Percentiles rank a stretch among this genome's conserved stretches.
These are phyloP conservation scores for Drosophila saltans DNA, from an alignment of 1,140 invertebrate species.

Conservation along the genomic window DNA sequence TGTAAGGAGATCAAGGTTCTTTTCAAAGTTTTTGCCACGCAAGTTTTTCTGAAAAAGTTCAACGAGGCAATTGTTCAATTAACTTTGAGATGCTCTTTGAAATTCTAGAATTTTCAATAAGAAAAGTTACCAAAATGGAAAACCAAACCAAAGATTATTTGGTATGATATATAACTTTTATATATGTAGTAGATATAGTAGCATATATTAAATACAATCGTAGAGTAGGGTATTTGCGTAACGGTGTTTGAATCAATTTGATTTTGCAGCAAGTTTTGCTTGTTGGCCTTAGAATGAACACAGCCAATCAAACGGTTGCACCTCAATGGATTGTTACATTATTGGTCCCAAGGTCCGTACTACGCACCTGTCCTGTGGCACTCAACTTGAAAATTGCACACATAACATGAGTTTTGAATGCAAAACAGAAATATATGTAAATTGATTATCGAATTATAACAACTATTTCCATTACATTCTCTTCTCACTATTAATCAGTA, in stretches of 20 bases:
- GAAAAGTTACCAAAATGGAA: too few relatives aligned
- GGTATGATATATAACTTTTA: too few relatives aligned
- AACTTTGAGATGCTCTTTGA: too few relatives aligned
- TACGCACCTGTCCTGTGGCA: conserved; percentile 26
- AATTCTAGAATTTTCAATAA: too few relatives aligned
- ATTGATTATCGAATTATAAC: neutral
- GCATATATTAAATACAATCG: too few relatives aligned
- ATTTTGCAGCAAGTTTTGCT: conserved; percentile 25
- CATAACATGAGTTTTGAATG: conserved; percentile 15
- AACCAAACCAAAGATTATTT: too few relatives aligned
- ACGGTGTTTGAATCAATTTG: conserved; percentile 6
- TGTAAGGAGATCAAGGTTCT: conserved; percentile 10
- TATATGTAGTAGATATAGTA: too few relatives aligned
- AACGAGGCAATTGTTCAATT: too few relatives aligned
- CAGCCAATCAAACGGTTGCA: neutral
- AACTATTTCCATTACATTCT: conserved; percentile 19
- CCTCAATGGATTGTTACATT: conserved; percentile 20
- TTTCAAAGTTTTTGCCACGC: neutral
- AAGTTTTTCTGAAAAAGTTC: neutral
- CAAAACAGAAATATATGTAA: neutral
- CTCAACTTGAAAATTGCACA: conserved; percentile 42
- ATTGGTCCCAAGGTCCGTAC: conserved; percentile 31
- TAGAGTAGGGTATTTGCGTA: too few relatives aligned
- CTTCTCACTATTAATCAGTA: neutral
- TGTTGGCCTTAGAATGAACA: conserved; percentile 8